Conservation (phyloP, 2,113 vertebrate species). For the Columba livia region DNA sequence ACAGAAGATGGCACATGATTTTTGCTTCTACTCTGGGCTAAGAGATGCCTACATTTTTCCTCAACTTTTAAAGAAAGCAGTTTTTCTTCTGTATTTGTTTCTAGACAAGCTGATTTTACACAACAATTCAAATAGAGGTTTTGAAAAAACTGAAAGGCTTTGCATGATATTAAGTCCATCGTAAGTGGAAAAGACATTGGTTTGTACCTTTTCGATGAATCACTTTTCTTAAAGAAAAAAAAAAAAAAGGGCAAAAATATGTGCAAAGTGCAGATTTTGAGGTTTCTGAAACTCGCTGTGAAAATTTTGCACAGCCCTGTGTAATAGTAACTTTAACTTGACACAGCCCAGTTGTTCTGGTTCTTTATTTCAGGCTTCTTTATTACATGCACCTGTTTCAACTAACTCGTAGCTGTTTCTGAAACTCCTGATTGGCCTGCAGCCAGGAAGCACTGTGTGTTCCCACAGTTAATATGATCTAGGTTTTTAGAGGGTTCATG, state of each 20-base stretch:
- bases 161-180: background rate
- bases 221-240: background rate
- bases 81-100: background rate
- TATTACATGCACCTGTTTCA: slow-evolving; percentile 75
- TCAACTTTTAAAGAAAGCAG: background rate
- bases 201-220: background rate
- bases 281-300: slow-evolving; percentile 2
- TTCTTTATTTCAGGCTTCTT: slow-evolving; percentile 72
- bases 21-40: background rate
- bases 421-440: slow-evolving; percentile 57
- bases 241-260: background rate
- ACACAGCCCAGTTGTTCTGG: slow-evolving; percentile 68
- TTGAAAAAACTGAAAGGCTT: background rate
- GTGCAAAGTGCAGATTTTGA: background rate
- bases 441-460: slow-evolving; percentile 43
- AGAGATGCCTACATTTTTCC: background rate
- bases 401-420: slow-evolving; percentile 56
- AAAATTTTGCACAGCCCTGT: slow-evolving; percentile 40
- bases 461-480: slow-evolving; percentile 67
- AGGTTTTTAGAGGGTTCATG: slow-evolving; percentile 35
- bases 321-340: slow-evolving; percentile 59
- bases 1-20: background rate
- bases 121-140: background rate
- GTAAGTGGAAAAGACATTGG: background rate
- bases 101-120: background rate